These are phyloP conservation scores for Asobara japonica DNA, from an alignment of 1,140 invertebrate species.

Conservation along the genomic window DNA sequence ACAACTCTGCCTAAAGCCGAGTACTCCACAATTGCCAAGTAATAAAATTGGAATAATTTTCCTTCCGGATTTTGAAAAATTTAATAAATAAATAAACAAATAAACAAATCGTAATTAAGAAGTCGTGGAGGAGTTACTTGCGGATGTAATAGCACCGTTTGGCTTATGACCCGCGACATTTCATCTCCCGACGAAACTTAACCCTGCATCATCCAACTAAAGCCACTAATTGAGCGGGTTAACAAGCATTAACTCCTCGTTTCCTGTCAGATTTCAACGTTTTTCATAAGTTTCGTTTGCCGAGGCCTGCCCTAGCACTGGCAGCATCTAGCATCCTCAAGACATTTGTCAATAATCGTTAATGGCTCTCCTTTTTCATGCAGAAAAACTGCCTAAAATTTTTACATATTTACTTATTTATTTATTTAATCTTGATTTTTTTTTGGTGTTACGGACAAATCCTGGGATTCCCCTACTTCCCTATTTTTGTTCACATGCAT, in stretches of 20 bases:
- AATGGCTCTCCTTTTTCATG: neutral
- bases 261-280: conserved; percentile 45
- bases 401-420: too few species aligned
- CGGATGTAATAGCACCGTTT: conserved; percentile 34
- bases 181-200: conserved; percentile 34
- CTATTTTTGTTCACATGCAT: too few species aligned
- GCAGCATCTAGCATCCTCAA: conserved; percentile 14
- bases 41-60: too few species aligned
- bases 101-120: neutral
- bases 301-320: conserved; percentile 9
- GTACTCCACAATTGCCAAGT: too few species aligned
- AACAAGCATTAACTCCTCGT: conserved; percentile 43
- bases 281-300: conserved; percentile 39
- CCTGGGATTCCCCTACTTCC: too few species aligned
- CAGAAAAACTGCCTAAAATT: too few species aligned
- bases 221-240: conserved; percentile 43
- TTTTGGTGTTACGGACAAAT: too few species aligned
- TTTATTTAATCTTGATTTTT: too few species aligned
- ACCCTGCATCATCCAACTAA: conserved; percentile 36
- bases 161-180: conserved; percentile 35
- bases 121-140: neutral
- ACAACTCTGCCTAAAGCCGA: too few species aligned
- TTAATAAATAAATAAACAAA: too few species aligned
- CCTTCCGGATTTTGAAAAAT: too few species aligned
- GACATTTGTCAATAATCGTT: neutral